Evolutionary conservation across 2,888 invertebrate species (phyloP).

Genomic region (Drosophila nigricruria): DNA sequence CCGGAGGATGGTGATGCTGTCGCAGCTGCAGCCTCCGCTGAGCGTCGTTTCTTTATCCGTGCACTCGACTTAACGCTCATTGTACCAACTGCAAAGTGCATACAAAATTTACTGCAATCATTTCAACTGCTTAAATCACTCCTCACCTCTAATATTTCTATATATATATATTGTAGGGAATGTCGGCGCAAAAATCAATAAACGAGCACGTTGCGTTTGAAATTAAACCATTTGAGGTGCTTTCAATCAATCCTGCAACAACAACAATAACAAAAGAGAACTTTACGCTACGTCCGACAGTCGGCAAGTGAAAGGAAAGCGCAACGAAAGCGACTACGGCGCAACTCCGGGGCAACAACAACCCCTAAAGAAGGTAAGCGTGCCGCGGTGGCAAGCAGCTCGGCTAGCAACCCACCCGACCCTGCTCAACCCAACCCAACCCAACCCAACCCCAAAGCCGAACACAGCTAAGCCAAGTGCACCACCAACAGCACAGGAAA

Average conservation of each 20-base stretch:
- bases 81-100: constrained; percentile 3
- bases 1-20: constrained; percentile 19
- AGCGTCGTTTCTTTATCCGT: constrained; percentile 78
- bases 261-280: constrained; percentile 22
- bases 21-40: constrained; percentile 77
- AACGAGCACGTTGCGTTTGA: constrained; percentile 50
- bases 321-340: constrained; percentile 45
- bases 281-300: constrained; percentile 43
- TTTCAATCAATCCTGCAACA: constrained; percentile 21
- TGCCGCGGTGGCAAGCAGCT: constrained; percentile 38
- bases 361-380: constrained; percentile 64
- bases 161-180: too few species aligned
- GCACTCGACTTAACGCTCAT: constrained; percentile 78
- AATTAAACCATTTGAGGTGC: constrained; percentile 54
- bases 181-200: constrained; percentile 64
- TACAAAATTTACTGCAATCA: neutral
- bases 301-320: constrained; percentile 62
- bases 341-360: constrained; percentile 80
- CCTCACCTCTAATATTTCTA: too few species aligned
- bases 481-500: constrained; percentile 43
- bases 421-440: too few species aligned
- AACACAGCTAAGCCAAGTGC: constrained; percentile 73
- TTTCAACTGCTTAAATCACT: neutral
- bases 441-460: constrained; percentile 33
- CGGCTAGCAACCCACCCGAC: constrained; percentile 18